Evolutionary conservation across 2,113 vertebrate species (phyloP), one percentile per base, ranked within the genome.

Genomic region (Circaetus cinerascens): DNA sequence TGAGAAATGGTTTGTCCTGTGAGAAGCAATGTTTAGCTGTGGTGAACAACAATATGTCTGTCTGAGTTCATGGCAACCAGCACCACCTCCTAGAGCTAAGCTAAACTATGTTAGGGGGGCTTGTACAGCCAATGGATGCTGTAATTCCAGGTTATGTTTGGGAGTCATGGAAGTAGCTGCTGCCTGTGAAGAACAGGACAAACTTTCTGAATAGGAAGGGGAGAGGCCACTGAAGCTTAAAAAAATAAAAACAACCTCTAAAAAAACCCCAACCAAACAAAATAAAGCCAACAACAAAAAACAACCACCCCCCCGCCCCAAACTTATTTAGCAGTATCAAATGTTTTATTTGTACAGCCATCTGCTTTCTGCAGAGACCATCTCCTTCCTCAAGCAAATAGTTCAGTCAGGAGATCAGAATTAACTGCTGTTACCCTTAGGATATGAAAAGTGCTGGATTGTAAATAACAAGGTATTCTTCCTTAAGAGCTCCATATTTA

Each of bases 401-500:
- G 11, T 64, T 77, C 4, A 6, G 13, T 74, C 30, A 87, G 51
- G 91, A 86, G 53, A 90, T 53, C 27, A 38, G 63, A 56, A 43
- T 69, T 76, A 86, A 67, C 23, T 86, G 38, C 16, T 83, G 18
- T 81, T 90, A 62, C 29, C 3, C 7, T 38, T 57, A 26, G 66
- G 30, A 29, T 30, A 66, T 45, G 25, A 80, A 93, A 93, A 92
- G 20, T 66, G 30, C 4, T 69, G 16, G 7, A 55, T 86, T 86
- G 38, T 79, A 77, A 93, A 77, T 72, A 74, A 36, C 38, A 82
- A 91, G 5, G 18, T 78, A 63, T 74, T 71, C 48, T 81, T 93
- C 81, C 55, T 68, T 83, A 34, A 63, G 34, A 71, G 16, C 16
- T 95, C 32, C 36, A 14, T 89, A 86, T 89, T 95, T 94, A 72